A percentile compares a stretch with the other conserved stretches of the same genome.
phyloP scores from a whole-genome alignment of 2,797 vertebrate species.

The Echiichthys vipera region DNA sequence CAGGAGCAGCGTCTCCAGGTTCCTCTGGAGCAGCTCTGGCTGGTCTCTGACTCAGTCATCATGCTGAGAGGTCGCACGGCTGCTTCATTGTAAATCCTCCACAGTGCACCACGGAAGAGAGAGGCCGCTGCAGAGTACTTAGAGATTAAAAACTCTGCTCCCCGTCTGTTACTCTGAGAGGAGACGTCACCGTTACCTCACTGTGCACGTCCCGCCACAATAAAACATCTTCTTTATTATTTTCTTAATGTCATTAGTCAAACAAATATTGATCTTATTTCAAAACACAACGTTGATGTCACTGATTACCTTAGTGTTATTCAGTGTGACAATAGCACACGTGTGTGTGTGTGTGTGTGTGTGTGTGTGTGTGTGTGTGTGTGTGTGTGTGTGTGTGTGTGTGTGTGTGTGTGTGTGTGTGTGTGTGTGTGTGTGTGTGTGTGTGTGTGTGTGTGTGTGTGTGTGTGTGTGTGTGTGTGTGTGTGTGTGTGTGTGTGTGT shows the following conservation, averaged over 20 bases:
- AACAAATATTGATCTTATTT: too few relatives aligned
- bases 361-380: too few relatives aligned
- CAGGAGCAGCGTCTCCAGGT: conserved; percentile 6
- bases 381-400: too few relatives aligned
- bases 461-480: too few relatives aligned
- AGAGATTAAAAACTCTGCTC: conserved; percentile 18
- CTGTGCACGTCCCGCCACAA: not conserved
- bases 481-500: too few relatives aligned
- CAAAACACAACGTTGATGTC: too few relatives aligned
- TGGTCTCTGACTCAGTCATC: conserved; percentile 36
- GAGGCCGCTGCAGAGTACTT: conserved; percentile 19
- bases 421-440: too few relatives aligned
- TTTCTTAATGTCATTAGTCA: not conserved
- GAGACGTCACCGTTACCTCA: conserved; percentile 15
- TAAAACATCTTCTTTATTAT: fast-evolving
- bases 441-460: too few relatives aligned
- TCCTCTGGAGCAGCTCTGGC: conserved; percentile 2
- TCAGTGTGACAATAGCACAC: too few relatives aligned
- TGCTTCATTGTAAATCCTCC: conserved; percentile 37
- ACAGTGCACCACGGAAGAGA: not conserved
- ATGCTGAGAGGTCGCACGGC: conserved; percentile 34
- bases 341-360: too few relatives aligned
- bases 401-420: too few relatives aligned
- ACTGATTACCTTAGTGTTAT: too few relatives aligned
- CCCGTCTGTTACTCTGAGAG: conserved; percentile 23